Percentiles rank a stretch among this genome's conserved stretches.
Evolutionary conservation across 2,113 vertebrate genomes (phyloP).

Genomic region (Todiramphus chloris): DNA sequence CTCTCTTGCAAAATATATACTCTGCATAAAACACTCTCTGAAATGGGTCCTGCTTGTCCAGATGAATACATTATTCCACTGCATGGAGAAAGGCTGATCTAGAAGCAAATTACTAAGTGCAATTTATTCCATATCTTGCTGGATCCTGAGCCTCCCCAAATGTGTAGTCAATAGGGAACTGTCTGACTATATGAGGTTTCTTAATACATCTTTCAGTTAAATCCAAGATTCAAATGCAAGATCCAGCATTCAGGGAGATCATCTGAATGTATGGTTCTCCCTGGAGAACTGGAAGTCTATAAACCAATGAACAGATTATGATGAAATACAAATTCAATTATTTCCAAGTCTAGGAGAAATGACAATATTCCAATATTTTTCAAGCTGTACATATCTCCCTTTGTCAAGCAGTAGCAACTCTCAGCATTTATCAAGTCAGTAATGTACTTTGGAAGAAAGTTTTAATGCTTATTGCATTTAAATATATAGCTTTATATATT

Average conservation of each 20-base stretch:
- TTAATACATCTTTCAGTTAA: conserved; percentile 64
- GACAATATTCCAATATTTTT: conserved; percentile 14
- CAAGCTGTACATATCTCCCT: not conserved
- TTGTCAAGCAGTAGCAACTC: not conserved
- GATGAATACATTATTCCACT: conserved; percentile 56
- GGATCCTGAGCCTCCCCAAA: conserved; percentile 54
- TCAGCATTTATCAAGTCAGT: not conserved
- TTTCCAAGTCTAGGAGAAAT: conserved; percentile 26
- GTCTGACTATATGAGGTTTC: conserved; percentile 51
- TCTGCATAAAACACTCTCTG: conserved; percentile 30
- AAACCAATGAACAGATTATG: conserved; percentile 68
- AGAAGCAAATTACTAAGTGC: conserved; percentile 41
- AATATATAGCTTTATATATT: not conserved
- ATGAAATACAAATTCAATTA: conserved; percentile 18
- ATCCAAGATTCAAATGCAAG: conserved; percentile 62
- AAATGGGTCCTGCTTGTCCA: conserved; percentile 42
- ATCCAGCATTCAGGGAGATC: conserved; percentile 48
- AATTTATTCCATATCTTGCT: conserved; percentile 58
- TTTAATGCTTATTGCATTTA: not conserved
- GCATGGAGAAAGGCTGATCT: conserved; percentile 40
- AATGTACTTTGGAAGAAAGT: not conserved
- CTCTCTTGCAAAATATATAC: conserved; percentile 3
- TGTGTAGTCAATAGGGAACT: conserved; percentile 55
- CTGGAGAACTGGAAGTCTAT: conserved; percentile 45
- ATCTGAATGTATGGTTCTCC: conserved; percentile 53